A percentile compares a stretch with the other conserved stretches of the same genome.
phyloP scores from a whole-genome alignment of 64 coral and sea anemone species.

The Pachyseris speciosa region DNA sequence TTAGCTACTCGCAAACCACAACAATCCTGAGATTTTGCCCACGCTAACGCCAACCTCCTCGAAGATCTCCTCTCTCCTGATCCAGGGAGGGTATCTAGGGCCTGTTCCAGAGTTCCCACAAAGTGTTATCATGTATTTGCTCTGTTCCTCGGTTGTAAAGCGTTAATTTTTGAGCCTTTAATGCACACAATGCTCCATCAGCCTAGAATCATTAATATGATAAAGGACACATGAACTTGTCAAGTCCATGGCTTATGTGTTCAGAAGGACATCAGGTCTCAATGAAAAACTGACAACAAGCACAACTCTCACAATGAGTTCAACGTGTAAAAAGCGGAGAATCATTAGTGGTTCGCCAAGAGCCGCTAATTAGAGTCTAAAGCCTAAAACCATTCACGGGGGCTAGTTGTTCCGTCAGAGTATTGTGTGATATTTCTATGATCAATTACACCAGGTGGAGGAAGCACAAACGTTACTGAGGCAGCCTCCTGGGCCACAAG shows the following conservation, averaged over 20 bases:
- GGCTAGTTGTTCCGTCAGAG: constrained; percentile 16
- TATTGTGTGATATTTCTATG: constrained; percentile 65
- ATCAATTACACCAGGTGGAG: constrained; percentile 59
- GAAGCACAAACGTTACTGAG: constrained; percentile 71
- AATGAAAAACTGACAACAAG: constrained; percentile 3
- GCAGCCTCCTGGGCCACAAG: constrained; percentile 33
- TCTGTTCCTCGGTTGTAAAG: constrained; percentile 5
- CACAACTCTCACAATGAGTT: constrained; percentile 1
- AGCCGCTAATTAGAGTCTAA: constrained; percentile 71
- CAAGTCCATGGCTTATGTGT: background rate
- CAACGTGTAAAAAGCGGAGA: background rate
- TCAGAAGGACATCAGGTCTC: background rate
- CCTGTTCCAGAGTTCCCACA: background rate
- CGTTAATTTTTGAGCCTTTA: constrained; percentile 23
- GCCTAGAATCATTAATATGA: constrained; percentile 24
- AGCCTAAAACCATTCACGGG: constrained; percentile 38
- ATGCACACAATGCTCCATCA: constrained; percentile 28
- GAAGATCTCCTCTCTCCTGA: background rate
- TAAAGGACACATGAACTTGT: constrained; percentile 28
- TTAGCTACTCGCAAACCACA: constrained; percentile 73
- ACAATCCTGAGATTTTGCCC: constrained; percentile 51
- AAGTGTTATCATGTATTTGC: background rate
- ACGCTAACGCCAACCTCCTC: background rate
- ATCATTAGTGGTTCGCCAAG: constrained; percentile 65
- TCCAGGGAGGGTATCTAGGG: background rate